Evolutionary conservation across 2,888 invertebrate species (phyloP), one percentile per base, ranked within the genome.

Genomic region (Ectobius pallidus): DNA sequence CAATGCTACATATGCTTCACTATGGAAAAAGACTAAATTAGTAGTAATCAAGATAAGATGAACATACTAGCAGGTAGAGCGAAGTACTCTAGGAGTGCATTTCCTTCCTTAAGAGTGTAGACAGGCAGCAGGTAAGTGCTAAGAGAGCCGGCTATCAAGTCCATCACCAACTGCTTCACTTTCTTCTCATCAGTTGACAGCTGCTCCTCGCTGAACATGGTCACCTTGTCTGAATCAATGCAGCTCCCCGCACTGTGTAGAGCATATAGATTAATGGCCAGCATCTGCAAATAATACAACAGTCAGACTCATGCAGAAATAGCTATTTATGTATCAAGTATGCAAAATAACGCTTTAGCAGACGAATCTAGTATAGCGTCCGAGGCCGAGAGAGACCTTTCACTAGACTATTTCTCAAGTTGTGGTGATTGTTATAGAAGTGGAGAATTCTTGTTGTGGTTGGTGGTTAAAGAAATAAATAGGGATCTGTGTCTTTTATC

Each of bases 251-350:
- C 80, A 69, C 89, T 87, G 79, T 88, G 87, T 71, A 92, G 86
- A 14, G 91, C 87, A 85, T 91, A 94, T 69, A 94, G 86, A 80
- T 92, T 89, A 49, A 94, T 90, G 73, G 91, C 88, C 63, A 91
- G 86, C 88, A 94, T 92, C 87, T 94, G 83, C 0, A 75, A 76
- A n/a, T 34, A 16, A n/a, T n/a, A n/a, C n/a, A n/a, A n/a, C n/a
- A n/a, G n/a, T 46, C 18, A 46, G 14, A 42, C 4, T 1, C 18
- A 46, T 75, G 27, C 68, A 14, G 61, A 63, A n/a, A n/a, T n/a
- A n/a, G n/a, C n/a, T n/a, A n/a, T n/a, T n/a, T n/a, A n/a, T n/a
- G n/a, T n/a, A n/a, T n/a, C n/a, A n/a, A n/a, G n/a, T n/a, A n/a
- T n/a, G n/a, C n/a, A n/a, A n/a, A n/a, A n/a, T n/a, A n/a, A n/a